Base-by-base conservation (phyloP, 1,140 invertebrate species). In the Bradysia coprophila region DNA sequence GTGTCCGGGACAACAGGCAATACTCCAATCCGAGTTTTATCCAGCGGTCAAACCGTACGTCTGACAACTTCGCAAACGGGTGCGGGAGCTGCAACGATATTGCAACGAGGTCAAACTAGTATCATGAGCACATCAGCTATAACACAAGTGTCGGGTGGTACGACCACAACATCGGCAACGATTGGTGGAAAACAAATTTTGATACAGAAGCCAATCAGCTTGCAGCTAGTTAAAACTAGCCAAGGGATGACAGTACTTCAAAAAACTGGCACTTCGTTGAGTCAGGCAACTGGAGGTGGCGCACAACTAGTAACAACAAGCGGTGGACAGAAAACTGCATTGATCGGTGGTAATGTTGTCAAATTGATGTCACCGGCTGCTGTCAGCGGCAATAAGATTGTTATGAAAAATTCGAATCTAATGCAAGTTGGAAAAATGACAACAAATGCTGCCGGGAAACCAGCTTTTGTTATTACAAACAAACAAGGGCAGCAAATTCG, bases 301-400 rank as follows among this genome's bases (percentile, higher is more conserved):
- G 18, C 90, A 0, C 88, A 91, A 60, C 65, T 91, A 28, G 81
- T 92, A 0, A 32, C 73, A 0, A 65, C 70, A 0, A 64, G 61
- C 9, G 38, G 54, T 8, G 56, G 55, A 16, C 5, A 18, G 10
- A 21, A 40, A 48, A 21, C 47, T 44, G 40, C 40, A 19, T 19
- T 19, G 19, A 15, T 23, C 38, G 2, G 42, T 59, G 19, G 53
- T 60, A 1, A 60, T 43, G 47, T 61, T 0, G 40, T 61, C 1
- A 61, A 61, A 43, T 42, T 61, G 0, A 54, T 61, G 2, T 52
- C 57, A 0, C 51, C 55, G 1, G 53, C 59, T 28, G 45, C 48
- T 2, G 48, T 59, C 21, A 59, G 65, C 19, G 59, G 65, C 2
- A 72, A 70, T 42, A 74, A 75, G 44, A 68, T 74, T 0, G 75